phyloP scores from a whole-genome alignment of 2,113 vertebrate genomes.

The Mandrillus leucophaeus region DNA sequence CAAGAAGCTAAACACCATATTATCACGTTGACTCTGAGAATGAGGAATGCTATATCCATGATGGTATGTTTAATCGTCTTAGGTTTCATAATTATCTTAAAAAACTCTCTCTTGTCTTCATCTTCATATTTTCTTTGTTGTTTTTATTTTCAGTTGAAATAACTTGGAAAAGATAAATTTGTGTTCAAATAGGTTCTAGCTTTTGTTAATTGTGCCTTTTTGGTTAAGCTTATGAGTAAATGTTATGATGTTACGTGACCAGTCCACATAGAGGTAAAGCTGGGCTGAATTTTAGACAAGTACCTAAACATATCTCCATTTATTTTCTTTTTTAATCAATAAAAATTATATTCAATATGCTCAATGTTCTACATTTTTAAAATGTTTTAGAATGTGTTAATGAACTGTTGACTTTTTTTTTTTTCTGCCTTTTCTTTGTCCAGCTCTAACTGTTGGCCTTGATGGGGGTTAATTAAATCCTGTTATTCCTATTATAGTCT shows the following conservation, averaged over 20 bases:
- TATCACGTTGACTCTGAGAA: neutral
- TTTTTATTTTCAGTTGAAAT: conserved; percentile 23
- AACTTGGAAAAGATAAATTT: neutral
- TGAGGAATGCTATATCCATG: neutral
- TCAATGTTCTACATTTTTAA: neutral
- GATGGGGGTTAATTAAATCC: neutral
- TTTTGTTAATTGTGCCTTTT: neutral
- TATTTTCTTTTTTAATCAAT: conserved; percentile 5
- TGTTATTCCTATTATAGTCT: neutral
- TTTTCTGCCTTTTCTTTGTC: neutral
- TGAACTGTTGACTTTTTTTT: neutral
- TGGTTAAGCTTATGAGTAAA: neutral
- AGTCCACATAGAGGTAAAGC: neutral
- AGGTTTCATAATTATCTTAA: neutral
- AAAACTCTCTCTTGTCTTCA: neutral
- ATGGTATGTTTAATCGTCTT: neutral
- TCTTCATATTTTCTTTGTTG: neutral
- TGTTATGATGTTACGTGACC: neutral
- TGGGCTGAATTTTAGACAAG: conserved; percentile 8
- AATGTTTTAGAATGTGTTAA: neutral
- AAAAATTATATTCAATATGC: neutral
- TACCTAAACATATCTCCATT: neutral
- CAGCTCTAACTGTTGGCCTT: neutral
- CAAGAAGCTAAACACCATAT: neutral
- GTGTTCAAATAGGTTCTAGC: neutral